These are phyloP conservation scores for Rallus limicola DNA, from an alignment of 2,113 vertebrate genomes.

Conservation along the genomic window DNA sequence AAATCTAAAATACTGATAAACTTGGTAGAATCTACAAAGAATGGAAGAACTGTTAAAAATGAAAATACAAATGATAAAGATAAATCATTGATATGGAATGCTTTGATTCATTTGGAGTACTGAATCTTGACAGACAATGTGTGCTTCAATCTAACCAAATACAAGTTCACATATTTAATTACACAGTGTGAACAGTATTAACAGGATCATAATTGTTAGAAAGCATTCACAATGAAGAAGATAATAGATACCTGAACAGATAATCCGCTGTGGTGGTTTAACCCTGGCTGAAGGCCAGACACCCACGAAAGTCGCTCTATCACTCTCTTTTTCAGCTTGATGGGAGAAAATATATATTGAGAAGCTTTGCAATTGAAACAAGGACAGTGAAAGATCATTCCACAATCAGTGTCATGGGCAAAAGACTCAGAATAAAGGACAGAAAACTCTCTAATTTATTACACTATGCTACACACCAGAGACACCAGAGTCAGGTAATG, in stretches of 20 bases:
- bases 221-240: background rate
- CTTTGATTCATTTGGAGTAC: background rate
- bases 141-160: background rate
- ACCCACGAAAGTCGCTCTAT: too few species aligned
- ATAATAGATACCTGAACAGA: background rate
- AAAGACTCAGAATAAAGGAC: too few species aligned
- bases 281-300: too few species aligned
- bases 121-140: background rate
- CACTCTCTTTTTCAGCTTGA: too few species aligned
- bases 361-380: too few species aligned
- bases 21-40: background rate
- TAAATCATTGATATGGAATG: background rate
- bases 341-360: too few species aligned
- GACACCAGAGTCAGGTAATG: too few species aligned
- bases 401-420: too few species aligned
- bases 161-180: background rate
- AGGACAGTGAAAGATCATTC: too few species aligned
- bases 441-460: too few species aligned
- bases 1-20: background rate
- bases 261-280: background rate
- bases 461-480: too few species aligned
- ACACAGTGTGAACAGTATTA: background rate
- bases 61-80: background rate
- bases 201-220: background rate
- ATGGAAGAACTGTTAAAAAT: background rate